A percentile compares a stretch with the other conserved stretches of the same genome.
phyloP scores from a whole-genome alignment of 2,797 vertebrate genomes.

The Sebastes umbrosus region DNA sequence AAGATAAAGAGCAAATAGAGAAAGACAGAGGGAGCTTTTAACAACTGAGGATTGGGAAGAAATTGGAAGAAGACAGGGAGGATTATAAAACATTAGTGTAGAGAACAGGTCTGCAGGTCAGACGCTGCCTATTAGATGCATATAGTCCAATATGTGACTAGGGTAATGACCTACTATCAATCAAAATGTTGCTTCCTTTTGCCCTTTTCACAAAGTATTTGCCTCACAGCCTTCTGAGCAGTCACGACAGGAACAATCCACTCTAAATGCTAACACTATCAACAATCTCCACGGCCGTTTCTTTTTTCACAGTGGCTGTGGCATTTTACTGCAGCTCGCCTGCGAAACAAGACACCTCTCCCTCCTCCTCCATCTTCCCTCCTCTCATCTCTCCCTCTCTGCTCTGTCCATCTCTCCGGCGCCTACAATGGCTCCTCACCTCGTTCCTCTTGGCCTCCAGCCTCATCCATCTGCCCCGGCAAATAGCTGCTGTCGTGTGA shows the following conservation, averaged over 20 bases:
- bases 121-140: neutral
- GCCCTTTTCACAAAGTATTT: conserved; percentile 46
- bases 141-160: neutral
- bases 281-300: conserved; percentile 20
- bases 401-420: conserved; percentile 33
- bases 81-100: neutral
- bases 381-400: conserved; percentile 29
- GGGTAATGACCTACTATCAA: conserved; percentile 18
- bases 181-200: conserved; percentile 24
- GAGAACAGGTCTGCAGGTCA: conserved; percentile 19
- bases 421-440: conserved; percentile 33
- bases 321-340: conserved; percentile 39
- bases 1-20: conserved; percentile 11
- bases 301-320: neutral
- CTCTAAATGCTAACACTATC: conserved; percentile 49
- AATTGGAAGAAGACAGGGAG: neutral
- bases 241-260: conserved; percentile 33
- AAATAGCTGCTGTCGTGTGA: conserved; percentile 31
- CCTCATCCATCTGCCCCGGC: conserved; percentile 41
- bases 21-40: conserved; percentile 7
- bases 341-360: conserved; percentile 47
- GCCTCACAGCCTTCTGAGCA: conserved; percentile 16
- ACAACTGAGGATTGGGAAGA: neutral
- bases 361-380: conserved; percentile 42
- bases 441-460: conserved; percentile 39